A percentile compares a stretch with the other conserved stretches of the same genome.
Evolutionary conservation across 2,797 vertebrate genomes (phyloP).

Genomic region (Pygocentrus nattereri): DNA sequence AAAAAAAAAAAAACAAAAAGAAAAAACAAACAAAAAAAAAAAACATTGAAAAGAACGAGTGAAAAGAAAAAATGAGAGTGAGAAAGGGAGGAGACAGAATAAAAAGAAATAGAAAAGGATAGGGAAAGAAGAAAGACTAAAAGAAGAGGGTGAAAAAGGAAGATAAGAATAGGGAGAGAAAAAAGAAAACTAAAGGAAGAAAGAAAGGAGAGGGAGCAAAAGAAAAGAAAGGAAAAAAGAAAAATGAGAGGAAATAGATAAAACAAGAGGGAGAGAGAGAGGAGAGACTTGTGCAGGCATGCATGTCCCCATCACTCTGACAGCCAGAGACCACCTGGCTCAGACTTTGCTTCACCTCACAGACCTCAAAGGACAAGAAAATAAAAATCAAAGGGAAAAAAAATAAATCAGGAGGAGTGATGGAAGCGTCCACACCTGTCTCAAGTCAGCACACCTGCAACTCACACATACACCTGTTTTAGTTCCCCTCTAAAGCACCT

Average conservation of each 20-base stretch:
- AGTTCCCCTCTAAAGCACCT: not conserved
- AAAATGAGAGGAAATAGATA: constrained; percentile 58
- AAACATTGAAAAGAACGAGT: not conserved
- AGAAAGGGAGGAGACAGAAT: constrained; percentile 42
- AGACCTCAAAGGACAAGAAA: constrained; percentile 58
- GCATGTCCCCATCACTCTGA: constrained; percentile 34
- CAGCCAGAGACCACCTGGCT: too few species aligned
- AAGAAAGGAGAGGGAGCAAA: too few species aligned
- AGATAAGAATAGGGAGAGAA: constrained; percentile 49
- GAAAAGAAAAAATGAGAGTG: not conserved
- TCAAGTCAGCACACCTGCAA: constrained; percentile 39
- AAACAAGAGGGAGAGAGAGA: constrained; percentile 67
- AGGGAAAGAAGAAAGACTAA: too few species aligned
- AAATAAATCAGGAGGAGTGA: not conserved
- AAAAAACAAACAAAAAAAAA: constrained; percentile 25
- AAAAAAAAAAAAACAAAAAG: constrained; percentile 53
- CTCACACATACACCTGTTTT: not conserved
- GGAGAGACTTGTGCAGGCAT: constrained; percentile 57
- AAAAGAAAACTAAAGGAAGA: constrained; percentile 63
- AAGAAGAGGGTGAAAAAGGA: too few species aligned
- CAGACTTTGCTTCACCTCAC: too few species aligned
- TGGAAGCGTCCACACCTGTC: constrained; percentile 22
- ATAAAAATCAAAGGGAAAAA: not conserved
- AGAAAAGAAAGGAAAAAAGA: too few species aligned
- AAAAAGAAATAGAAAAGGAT: constrained; percentile 24